These are phyloP conservation scores for Globodera rostochiensis DNA, from an alignment of 1,140 invertebrate genomes.

Conservation along the genomic window DNA sequence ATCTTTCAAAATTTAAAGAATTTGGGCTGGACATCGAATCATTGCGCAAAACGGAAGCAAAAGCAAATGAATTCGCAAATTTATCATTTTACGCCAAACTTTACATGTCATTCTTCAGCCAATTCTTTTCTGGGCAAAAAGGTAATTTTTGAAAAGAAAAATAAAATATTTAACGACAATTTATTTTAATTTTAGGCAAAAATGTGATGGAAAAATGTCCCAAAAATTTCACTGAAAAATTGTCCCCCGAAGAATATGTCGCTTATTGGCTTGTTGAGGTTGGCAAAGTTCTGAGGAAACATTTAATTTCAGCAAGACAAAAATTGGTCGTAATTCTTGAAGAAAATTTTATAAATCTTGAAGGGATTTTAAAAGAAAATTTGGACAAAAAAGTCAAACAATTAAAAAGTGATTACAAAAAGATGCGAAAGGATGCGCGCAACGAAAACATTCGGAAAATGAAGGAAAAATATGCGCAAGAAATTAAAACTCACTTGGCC, in stretches of 20 bases:
- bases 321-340: neutral
- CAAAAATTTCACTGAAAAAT: neutral
- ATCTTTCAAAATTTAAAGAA: neutral
- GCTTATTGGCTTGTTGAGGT: neutral
- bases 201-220: neutral
- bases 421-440: neutral
- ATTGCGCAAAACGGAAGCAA: neutral
- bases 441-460: neutral
- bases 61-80: neutral
- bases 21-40: neutral
- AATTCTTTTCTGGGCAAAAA: neutral
- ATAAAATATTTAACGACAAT: no score
- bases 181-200: neutral
- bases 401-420: neutral
- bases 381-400: neutral
- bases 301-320: neutral
- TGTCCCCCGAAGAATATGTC: neutral
- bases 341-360: neutral
- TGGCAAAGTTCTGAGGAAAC: neutral
- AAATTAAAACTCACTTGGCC: neutral
- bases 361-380: neutral
- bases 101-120: neutral
- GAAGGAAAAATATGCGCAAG: neutral
- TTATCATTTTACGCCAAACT: neutral
- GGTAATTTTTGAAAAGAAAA: neutral